Base-by-base conservation (phyloP, 2,113 vertebrate species). In the Microcebus griseorufus region DNA sequence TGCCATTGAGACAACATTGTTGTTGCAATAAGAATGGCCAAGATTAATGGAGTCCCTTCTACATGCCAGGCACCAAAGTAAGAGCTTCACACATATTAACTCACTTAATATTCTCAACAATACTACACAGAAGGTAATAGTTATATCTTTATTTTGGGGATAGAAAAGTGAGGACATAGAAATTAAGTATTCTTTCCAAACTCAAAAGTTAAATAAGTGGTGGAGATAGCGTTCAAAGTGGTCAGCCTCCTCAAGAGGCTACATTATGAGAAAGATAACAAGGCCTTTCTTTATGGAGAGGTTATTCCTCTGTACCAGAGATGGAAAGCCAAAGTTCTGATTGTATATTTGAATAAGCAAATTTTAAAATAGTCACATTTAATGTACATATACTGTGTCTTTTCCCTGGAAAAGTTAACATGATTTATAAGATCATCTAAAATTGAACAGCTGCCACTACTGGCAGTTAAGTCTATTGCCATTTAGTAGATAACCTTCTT, bases 401-500 rank as follows among this genome's bases (percentile, higher is more conserved):
- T 93, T 93, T 84, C 76, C 76, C 11, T 18, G 29, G 37, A n/a
- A 92, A 75, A 42, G 65, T 48, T 58, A 60, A 17, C 60, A 58
- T 6, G 13, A 53, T 81, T 22, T 48, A 48, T 25, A 93, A 55
- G 45, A 94, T 95, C 48, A 88, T 39, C 75, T 37, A n/a, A 90
- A 58, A n/a, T 14, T 51, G 82, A 60, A 64, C 32, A 91, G 7
- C 83, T 90, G 39, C 29, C 25, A 5, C 11, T n/a, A 62, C 32
- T 37, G 18, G n/a, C 67, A 55, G 17, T 34, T 34, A 29, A 82
- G 18, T 32, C 64, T 55, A 18, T 23, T 14, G 39, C 39, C 23
- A 5, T 84, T 79, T 55, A 17, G n/a, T 80, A 96, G 55, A 67
- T 96, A 81, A 83, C 55, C 48, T 95, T 78, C 78, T 97, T 86